Conservation (phyloP, 2,113 vertebrate species). For the Fregata magnificens region DNA sequence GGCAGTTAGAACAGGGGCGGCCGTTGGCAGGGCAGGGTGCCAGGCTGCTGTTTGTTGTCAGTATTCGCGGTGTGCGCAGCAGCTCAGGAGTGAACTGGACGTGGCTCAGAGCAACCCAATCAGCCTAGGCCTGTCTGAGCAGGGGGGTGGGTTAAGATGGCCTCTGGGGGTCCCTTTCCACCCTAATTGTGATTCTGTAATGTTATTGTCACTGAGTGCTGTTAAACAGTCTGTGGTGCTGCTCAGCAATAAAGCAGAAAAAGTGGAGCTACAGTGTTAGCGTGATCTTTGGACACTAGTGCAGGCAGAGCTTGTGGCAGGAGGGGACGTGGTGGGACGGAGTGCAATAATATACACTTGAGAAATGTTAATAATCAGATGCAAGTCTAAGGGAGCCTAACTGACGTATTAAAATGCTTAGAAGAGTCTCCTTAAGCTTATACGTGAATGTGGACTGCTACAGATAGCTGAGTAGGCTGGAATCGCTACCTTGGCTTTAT, state of each 20-base stretch:
- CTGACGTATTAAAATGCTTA: background rate
- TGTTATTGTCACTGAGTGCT: too few relatives aligned
- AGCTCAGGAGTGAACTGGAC: background rate
- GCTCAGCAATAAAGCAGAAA: background rate
- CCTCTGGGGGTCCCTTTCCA: background rate
- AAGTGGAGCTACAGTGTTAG: background rate
- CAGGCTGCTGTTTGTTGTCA: background rate
- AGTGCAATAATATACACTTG: background rate
- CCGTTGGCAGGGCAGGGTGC: background rate
- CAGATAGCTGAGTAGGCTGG: background rate
- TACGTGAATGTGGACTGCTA: background rate
- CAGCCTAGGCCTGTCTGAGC: background rate
- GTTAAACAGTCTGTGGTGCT: background rate
- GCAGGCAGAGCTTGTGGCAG: background rate
- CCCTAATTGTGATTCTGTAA: background rate
- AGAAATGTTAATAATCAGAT: background rate
- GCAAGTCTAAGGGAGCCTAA: background rate
- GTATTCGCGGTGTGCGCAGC: background rate
- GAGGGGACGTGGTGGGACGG: accelerated
- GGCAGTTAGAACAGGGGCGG: too few relatives aligned
- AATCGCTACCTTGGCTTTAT: background rate
- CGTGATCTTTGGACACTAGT: accelerated
- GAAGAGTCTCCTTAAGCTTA: background rate
- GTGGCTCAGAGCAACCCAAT: background rate
- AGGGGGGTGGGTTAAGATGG: too few relatives aligned